Percentiles rank a stretch among this genome's conserved stretches.
Conservation (phyloP, 2,113 vertebrate genomes). For the Cyrtonyx montezumae region DNA sequence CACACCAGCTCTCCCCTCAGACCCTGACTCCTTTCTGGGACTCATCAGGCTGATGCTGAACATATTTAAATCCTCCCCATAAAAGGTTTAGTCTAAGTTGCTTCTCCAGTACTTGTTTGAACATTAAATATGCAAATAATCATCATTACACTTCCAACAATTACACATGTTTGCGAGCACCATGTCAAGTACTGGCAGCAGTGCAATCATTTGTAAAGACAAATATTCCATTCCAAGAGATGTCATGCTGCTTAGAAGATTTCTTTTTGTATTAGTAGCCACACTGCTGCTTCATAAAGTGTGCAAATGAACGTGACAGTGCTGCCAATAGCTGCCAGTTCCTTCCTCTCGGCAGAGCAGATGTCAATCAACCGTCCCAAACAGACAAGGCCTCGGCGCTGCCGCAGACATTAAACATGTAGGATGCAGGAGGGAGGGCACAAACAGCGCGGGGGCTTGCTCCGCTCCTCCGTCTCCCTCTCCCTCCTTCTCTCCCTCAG, state of each 20-base stretch:
- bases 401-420: constrained; percentile 81
- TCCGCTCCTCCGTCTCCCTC: constrained; percentile 22
- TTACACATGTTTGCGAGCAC: constrained; percentile 88
- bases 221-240: constrained; percentile 95
- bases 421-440: constrained; percentile 76
- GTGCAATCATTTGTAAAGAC: constrained; percentile 86
- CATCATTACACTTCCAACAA: constrained; percentile 89
- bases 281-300: constrained; percentile 90
- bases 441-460: constrained; percentile 67
- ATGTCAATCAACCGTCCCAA: constrained; percentile 91
- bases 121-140: constrained; percentile 90
- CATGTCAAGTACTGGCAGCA: constrained; percentile 86
- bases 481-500: constrained; percentile 39
- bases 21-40: constrained; percentile 71
- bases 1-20: constrained; percentile 36
- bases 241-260: constrained; percentile 95
- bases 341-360: constrained; percentile 88
- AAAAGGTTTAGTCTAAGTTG: constrained; percentile 83
- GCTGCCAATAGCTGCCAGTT: constrained; percentile 82
- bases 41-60: constrained; percentile 73
- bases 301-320: constrained; percentile 82
- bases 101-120: constrained; percentile 84
- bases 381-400: constrained; percentile 78
- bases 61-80: constrained; percentile 79
- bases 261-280: constrained; percentile 89